Percentiles rank a stretch among this genome's conserved stretches.
Conservation (phyloP, 2,888 invertebrate species). For the Ectropis crepuscularia region DNA sequence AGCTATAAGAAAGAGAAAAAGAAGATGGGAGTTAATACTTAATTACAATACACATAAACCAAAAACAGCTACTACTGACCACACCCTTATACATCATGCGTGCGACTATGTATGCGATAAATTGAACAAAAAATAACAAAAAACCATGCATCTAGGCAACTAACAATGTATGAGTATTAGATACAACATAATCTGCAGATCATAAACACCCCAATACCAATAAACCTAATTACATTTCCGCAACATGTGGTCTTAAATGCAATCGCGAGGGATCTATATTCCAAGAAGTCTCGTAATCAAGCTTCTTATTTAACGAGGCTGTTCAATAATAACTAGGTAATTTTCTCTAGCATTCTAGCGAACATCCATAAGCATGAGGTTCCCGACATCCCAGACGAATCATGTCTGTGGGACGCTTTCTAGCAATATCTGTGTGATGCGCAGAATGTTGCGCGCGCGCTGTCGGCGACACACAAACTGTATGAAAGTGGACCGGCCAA, state of each 20-base stretch:
- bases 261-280: constrained; percentile 28
- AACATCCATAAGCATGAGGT: constrained; percentile 42
- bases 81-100: too few species aligned
- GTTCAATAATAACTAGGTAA: constrained; percentile 31
- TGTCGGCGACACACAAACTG: constrained; percentile 60
- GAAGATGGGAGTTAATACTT: too few species aligned
- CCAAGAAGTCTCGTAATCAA: constrained; percentile 24
- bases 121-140: too few species aligned
- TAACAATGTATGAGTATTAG: background rate
- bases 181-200: background rate
- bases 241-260: constrained; percentile 26
- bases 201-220: constrained; percentile 7
- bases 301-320: constrained; percentile 22
- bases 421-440: constrained; percentile 68
- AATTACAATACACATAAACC: too few species aligned
- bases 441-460: constrained; percentile 53
- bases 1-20: too few species aligned
- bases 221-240: constrained; percentile 32
- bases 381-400: constrained; percentile 57
- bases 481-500: constrained; percentile 69
- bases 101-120: too few species aligned
- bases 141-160: too few species aligned
- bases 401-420: constrained; percentile 64
- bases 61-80: too few species aligned
- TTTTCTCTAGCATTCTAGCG: constrained; percentile 41